phyloP scores from a whole-genome alignment of 2,113 vertebrate species.

The Hippopotamus amphibius region DNA sequence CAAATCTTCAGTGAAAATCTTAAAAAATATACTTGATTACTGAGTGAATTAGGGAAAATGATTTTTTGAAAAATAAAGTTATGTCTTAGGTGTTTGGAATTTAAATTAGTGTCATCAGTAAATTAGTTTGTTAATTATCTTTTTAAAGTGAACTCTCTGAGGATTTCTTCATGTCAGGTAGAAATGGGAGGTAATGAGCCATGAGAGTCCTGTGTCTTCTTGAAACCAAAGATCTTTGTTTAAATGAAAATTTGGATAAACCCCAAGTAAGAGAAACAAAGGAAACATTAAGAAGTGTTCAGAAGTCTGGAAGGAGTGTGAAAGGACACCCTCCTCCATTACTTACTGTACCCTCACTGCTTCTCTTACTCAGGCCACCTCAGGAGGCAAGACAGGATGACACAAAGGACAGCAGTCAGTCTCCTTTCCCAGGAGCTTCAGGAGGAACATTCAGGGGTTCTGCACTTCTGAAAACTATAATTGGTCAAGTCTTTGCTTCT shows the following conservation, averaged over 20 bases:
- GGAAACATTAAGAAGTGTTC: background rate
- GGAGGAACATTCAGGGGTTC: background rate
- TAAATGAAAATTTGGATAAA: conserved; percentile 35
- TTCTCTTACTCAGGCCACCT: background rate
- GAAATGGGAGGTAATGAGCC: background rate
- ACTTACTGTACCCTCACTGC: background rate
- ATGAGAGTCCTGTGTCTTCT: background rate
- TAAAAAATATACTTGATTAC: background rate
- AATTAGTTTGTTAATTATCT: background rate
- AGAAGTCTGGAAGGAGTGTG: background rate
- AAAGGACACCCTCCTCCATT: background rate
- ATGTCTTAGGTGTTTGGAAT: background rate
- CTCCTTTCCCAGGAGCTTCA: background rate
- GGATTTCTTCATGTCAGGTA: background rate
- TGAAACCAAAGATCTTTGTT: conserved; percentile 37
- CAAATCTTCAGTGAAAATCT: background rate
- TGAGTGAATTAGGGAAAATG: background rate
- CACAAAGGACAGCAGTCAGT: background rate
- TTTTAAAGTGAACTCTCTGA: background rate
- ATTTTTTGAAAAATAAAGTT: background rate
- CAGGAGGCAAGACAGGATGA: background rate
- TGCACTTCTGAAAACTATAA: background rate
- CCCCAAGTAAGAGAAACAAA: conserved; percentile 34
- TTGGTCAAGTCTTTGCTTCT: background rate
- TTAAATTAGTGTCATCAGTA: background rate